Base-by-base conservation (phyloP, 2,888 invertebrate species). In the Drosophila buzzatii region DNA sequence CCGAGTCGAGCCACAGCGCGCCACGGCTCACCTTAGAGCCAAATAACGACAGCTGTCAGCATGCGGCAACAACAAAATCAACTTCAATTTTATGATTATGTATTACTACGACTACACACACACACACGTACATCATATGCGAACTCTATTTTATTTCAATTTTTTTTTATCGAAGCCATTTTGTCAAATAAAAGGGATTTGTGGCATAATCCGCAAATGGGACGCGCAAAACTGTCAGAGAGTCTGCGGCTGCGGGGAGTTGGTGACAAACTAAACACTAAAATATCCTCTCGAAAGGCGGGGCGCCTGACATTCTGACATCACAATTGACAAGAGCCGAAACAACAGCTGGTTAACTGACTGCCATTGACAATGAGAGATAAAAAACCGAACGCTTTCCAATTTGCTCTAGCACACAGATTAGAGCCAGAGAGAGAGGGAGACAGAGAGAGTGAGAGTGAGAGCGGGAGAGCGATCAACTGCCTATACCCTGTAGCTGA, bases 181-280 rank as follows among this genome's bases (percentile, higher is more conserved):
- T 89, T 88, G 88, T 88, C 79, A 76, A 79, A 79, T 77, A 85
- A 90, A 89, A 81, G 80, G 85, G 89, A 88, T 88, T 89, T 89
- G 60, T 56, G 52, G 60, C 62, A 61, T 90, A 89, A 90, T 88
- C 88, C 88, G 60, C 55, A 82, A 82, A 79, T 87, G 86, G 90
- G 88, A 76, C 85, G 57, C 51, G 45, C 47, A 18, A 61, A 66
- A 59, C 55, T 61, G 59, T 31, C 75, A 71, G 69, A 42, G 56
- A 62, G 49, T 69, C 79, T 82, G 79, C 71, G 75, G 82, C 76
- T 70, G 18, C 58, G 33, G 53, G 61, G 56, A 60, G 59, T 72
- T 82, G 82, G 68, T 78, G 81, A 75, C 80, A 84, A 74, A 75
- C 68, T 80, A 85, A 74, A 76, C 68, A 73, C 70, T 65, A 67